Percentiles rank a stretch among this genome's conserved stretches.
These are phyloP conservation scores for Tetheella fluctuosa DNA, from an alignment of 2,888 invertebrate genomes.

Conservation along the genomic window DNA sequence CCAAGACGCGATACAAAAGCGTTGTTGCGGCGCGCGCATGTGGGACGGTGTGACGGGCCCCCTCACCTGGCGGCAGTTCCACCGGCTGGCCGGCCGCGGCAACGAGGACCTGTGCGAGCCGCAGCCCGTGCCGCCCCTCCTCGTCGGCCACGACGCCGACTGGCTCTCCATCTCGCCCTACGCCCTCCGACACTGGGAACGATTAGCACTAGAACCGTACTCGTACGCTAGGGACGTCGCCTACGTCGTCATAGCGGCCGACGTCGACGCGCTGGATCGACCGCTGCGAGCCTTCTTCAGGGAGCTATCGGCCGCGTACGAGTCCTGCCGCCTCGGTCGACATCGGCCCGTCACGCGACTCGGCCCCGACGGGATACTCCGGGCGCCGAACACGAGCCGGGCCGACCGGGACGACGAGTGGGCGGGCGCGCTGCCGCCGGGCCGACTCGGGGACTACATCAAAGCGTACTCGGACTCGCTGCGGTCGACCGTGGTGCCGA, in stretches of 20 bases:
- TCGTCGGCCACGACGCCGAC: constrained; percentile 97
- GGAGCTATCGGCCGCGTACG: constrained; percentile 96
- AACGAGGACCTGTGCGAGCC: constrained; percentile 98
- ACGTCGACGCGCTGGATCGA: constrained; percentile 91
- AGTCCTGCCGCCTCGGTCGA: constrained; percentile 96
- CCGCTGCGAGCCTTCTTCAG: constrained; percentile 95
- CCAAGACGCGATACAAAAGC: constrained; percentile 98
- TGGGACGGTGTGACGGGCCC: constrained; percentile 99
- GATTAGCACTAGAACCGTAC: constrained; percentile 97
- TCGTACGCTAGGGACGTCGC: constrained; percentile 97
- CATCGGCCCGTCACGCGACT: constrained; percentile 95
- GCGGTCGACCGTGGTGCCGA: constrained; percentile 65
- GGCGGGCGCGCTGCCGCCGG: constrained; percentile 93
- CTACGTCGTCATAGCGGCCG: constrained; percentile 97
- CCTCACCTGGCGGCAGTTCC: constrained; percentile 99
- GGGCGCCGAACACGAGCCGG: constrained; percentile 82
- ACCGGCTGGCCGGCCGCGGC: constrained; percentile 96
- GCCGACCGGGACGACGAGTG: constrained; percentile 88
- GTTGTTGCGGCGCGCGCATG: constrained; percentile 92
- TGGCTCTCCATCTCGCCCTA: constrained; percentile 98
- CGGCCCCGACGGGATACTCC: constrained; percentile 93
- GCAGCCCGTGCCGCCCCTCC: constrained; percentile 96
- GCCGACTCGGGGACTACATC: constrained; percentile 91
- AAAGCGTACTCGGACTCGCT: constrained; percentile 90
- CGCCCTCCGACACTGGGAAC: constrained; percentile 97